Base-by-base conservation (phyloP, 2,113 vertebrate species). In the Alethe castanea region DNA sequence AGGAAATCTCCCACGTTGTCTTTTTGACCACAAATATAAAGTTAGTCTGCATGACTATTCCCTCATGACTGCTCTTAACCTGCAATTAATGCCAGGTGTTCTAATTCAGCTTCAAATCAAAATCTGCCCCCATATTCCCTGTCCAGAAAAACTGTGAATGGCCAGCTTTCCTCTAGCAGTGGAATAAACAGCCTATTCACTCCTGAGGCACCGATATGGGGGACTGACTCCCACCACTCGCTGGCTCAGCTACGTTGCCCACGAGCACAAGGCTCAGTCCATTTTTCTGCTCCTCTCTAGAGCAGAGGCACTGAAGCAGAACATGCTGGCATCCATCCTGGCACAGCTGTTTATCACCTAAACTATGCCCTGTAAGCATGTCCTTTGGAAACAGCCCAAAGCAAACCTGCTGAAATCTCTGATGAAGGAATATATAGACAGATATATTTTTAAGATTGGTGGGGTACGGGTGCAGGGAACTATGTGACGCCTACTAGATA, bases 161-260 rank as follows among this genome's bases (percentile, higher is more conserved):
- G 50, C 18, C 26, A 85, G 8, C 15, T 28, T 72, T 80, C 22
- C 25, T 72, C n/a, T 25, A n/a, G 12, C 31, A 38, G 18, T 0
- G 1, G 28, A 61, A 57, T 6, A 16, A 65, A 44, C 50, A 77
- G 15, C 4, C 38, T 53, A 2, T 31, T 48, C 3, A 8, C 3
- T 56, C 47, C 60, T 33, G 57, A 48, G 20, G 12, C 38, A 52
- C 3, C 25, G 23, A 10, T 72, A 20, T 5, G 19, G 12, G 29
- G 5, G 2, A 29, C 4, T 6, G 22, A 50, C 61, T 20, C 24
- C 16, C 6, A 3, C 6, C 52, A 10, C 22, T 38, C 2, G 0
- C 9, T 52, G 61, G 4, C 20, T 82, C 25, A 52, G 9, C 14
- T 29, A 7, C 3, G 1, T 17, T 82, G 20, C 20, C 22, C 1